A percentile compares a stretch with the other conserved stretches of the same genome.
Conservation (phyloP, 2,113 vertebrate species). For the Heteronetta atricapilla region DNA sequence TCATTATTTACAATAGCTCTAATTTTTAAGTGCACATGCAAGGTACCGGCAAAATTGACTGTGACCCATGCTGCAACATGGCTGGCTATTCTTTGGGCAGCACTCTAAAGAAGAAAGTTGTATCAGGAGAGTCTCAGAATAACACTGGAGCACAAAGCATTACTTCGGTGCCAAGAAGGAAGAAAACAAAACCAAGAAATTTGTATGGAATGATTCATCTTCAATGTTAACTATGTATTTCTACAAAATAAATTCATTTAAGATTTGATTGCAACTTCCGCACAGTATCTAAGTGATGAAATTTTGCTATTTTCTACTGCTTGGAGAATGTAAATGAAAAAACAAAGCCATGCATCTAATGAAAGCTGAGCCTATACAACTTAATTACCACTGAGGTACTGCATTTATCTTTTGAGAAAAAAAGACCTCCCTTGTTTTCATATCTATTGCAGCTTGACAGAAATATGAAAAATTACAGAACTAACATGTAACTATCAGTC, state of each 20-base stretch:
- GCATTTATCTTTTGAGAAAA: constrained; percentile 36
- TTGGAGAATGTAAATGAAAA: constrained; percentile 67
- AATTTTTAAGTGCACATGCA: background rate
- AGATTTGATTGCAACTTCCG: constrained; percentile 57
- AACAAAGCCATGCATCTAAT: constrained; percentile 61
- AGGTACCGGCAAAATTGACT: background rate
- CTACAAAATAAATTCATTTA: background rate
- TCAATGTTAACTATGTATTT: background rate
- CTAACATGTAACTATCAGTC: background rate
- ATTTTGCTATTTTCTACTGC: constrained; percentile 45
- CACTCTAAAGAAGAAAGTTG: background rate
- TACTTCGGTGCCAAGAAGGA: background rate
- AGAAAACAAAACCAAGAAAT: background rate
- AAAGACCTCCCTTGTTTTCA: background rate
- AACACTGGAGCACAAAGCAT: background rate
- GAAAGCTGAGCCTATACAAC: constrained; percentile 69
- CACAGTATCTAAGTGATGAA: constrained; percentile 56
- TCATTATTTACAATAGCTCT: background rate
- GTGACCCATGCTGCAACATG: background rate
- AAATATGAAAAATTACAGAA: background rate
- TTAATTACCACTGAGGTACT: constrained; percentile 68
- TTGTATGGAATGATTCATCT: background rate
- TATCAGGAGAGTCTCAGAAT: background rate
- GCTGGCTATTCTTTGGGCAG: background rate
- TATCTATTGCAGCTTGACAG: constrained; percentile 49